phyloP scores from a whole-genome alignment of 2,888 invertebrate genomes.

The Philereme transversata region DNA sequence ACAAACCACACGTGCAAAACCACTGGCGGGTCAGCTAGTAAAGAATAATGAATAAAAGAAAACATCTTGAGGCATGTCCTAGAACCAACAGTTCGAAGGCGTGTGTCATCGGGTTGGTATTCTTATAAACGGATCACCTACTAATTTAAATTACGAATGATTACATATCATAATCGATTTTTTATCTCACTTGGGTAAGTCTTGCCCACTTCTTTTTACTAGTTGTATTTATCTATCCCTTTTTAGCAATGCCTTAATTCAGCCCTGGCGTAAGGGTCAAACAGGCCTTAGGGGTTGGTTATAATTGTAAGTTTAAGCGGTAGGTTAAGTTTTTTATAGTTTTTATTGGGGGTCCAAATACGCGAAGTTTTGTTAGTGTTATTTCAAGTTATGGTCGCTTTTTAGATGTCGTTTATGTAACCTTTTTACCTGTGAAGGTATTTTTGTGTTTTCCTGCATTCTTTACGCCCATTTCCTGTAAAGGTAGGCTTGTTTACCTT shows the following conservation, averaged over 20 bases:
- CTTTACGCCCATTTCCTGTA: background rate
- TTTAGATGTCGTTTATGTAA: conserved; percentile 15
- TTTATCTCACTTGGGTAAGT: no score
- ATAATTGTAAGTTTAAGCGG: conserved; percentile 41
- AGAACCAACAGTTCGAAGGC: no score
- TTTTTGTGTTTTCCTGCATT: conserved; percentile 4
- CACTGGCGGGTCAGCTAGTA: no score
- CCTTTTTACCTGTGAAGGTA: conserved; percentile 22
- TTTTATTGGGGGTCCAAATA: conserved; percentile 36
- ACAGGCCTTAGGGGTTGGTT: conserved; percentile 31
- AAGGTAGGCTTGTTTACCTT: background rate
- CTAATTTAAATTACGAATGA: no score
- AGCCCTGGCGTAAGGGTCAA: conserved; percentile 24
- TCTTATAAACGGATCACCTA: no score
- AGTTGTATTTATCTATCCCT: no score
- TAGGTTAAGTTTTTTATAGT: conserved; percentile 41
- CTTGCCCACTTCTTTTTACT: no score
- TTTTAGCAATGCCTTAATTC: conserved; percentile 1
- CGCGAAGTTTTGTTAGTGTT: conserved; percentile 22
- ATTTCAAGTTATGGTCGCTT: conserved; percentile 14
- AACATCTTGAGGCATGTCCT: no score
- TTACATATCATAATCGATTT: no score
- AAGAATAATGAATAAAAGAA: no score
- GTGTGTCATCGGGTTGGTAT: no score
- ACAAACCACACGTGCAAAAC: no score